These are phyloP conservation scores for Pyrgilauda ruficollis DNA, from an alignment of 2,113 vertebrate genomes.

Conservation along the genomic window DNA sequence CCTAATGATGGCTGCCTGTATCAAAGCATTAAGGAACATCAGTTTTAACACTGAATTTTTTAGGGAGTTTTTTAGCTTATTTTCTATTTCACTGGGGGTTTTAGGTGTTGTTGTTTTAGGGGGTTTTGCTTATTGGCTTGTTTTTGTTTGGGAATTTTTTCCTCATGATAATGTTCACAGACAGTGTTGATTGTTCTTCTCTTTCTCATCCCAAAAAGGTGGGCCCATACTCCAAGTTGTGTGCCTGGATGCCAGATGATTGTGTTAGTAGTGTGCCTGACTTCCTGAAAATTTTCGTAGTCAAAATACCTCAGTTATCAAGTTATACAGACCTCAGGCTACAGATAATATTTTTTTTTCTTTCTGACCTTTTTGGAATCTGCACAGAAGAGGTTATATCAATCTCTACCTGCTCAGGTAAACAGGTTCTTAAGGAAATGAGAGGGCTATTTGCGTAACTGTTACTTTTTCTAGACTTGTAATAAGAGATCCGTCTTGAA, in stretches of 20 bases:
- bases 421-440: background rate
- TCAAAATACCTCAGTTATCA: background rate
- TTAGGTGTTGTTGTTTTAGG: background rate
- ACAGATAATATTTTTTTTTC: background rate
- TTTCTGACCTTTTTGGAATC: background rate
- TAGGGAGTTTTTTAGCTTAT: background rate
- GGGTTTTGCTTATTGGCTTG: background rate
- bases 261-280: background rate
- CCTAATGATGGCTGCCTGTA: background rate
- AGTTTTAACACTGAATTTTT: background rate
- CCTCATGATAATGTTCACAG: accelerated
- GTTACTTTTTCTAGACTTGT: background rate
- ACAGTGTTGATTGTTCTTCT: background rate
- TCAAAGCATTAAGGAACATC: background rate
- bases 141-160: background rate
- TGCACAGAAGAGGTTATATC: background rate
- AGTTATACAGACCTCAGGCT: background rate
- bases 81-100: background rate
- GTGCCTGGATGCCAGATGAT: background rate
- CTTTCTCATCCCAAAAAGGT: background rate
- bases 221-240: background rate
- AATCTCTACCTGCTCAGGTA: background rate
- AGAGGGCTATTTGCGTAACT: background rate
- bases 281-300: background rate
- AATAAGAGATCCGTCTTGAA: background rate